Evolutionary conservation across 1,140 invertebrate species (phyloP), one percentile per base, ranked within the genome.

Genomic region (Halictus rubicundus): DNA sequence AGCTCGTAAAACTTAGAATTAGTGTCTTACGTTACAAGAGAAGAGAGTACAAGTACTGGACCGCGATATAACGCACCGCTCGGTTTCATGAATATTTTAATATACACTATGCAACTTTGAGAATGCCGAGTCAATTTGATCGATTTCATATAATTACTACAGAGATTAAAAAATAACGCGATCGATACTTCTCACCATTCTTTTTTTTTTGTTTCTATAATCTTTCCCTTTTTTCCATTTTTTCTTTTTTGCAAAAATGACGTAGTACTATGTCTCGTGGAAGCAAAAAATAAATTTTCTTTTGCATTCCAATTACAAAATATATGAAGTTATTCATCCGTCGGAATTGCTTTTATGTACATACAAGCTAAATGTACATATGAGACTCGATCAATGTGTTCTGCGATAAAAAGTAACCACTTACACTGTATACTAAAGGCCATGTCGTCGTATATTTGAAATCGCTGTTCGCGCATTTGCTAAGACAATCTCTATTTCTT

Each of bases 341-440:
- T 72, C 65, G 64, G 66, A 78, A 63, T 78, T 77, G 54, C 65
- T 81, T 10, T 69, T 88, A 88, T 88, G 72, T 88, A 88, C 83
- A 88, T 88, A 88, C 86, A 88, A 81, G 70, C 81, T 88, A 86
- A 54, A 78, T 81, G 75, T 87, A 88, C 83, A 84, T 81, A 84
- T 78, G 87, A 82, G 69, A 73, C 73, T 82, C 68, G 68, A 75
- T 68, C 37, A 82, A 84, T 78, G 65, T 82, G 73, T 80, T 80
- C 37, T 71, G 80, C 57, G 70, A 84, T 87, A 84, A 74, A 87
- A 84, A 84, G 75, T 82, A 84, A 87, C 65, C 59, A 46, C 74
- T 84, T 84, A 87, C 66, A 80, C 66, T 81, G 65, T 87, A 79
- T 68, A 78, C 74, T 82, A 87, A 87, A 87, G 82, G 86, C 86